Evolutionary conservation across 92 coral and sea anemone species (phyloP).

Genomic region (Bergia sp.): DNA sequence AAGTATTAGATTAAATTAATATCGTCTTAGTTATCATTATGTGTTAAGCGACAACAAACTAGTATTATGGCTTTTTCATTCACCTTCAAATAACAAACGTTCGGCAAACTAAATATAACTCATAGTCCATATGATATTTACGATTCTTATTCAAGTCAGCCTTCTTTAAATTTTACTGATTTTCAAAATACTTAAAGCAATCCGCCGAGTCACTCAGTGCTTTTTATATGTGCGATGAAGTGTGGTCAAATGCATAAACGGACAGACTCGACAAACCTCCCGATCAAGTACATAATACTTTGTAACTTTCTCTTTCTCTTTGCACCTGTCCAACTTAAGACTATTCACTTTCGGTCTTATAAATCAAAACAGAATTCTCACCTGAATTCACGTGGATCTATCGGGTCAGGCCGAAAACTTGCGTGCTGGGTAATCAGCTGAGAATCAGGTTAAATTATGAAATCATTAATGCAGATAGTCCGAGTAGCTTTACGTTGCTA

Average conservation of each 20-base stretch:
- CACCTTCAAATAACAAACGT: no score
- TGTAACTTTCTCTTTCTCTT: background rate
- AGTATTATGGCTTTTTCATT: no score
- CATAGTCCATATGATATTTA: background rate
- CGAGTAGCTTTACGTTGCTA: no score
- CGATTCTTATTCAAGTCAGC: background rate
- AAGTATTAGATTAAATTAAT: no score
- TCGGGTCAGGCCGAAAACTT: background rate
- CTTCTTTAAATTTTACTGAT: background rate
- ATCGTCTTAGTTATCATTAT: no score
- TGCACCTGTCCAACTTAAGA: background rate
- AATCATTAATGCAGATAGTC: no score
- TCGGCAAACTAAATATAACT: background rate
- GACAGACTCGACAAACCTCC: background rate
- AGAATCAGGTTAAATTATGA: background rate
- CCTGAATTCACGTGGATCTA: background rate
- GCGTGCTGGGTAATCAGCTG: background rate
- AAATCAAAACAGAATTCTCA: background rate
- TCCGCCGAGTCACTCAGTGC: background rate
- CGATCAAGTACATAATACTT: no score
- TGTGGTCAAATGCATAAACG: background rate
- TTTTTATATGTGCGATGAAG: background rate
- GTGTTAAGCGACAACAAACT: no score
- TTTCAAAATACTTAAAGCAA: background rate
- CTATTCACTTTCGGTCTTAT: background rate